phyloP scores from a whole-genome alignment of 2,113 vertebrate genomes.

The Lasiurus borealis region DNA sequence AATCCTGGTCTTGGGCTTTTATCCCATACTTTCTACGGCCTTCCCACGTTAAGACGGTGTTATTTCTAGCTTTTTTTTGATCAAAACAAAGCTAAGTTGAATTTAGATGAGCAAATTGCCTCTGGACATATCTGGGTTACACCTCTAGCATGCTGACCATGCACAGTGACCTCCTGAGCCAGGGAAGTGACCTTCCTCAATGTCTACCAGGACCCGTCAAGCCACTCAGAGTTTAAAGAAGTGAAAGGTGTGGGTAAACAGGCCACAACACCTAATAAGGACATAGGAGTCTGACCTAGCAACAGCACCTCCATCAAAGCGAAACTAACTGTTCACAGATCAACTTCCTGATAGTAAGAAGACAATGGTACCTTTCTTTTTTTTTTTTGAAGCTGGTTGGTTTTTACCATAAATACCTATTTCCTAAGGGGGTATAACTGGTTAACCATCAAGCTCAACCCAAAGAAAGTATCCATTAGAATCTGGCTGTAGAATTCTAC shows the following conservation, averaged over 20 bases:
- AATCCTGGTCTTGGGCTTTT: neutral
- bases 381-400: neutral
- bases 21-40: neutral
- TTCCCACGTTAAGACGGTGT: neutral
- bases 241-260: neutral
- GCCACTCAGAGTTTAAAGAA: neutral
- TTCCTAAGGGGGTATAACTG: neutral
- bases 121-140: neutral
- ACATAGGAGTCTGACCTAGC: neutral
- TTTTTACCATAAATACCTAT: conserved; percentile 3
- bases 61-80: neutral
- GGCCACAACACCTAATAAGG: conserved; percentile 32
- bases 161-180: neutral
- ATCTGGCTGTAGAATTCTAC: neutral
- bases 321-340: conserved; percentile 21
- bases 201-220: neutral
- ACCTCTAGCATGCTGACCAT: neutral
- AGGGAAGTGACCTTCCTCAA: neutral
- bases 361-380: neutral
- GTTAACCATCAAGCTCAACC: neutral
- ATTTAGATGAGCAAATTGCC: neutral
- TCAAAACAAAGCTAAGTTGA: conserved; percentile 32
- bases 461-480: neutral
- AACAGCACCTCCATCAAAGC: neutral
- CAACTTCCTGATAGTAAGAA: neutral